Evolutionary conservation across 1,140 invertebrate species (phyloP), one percentile per base, ranked within the genome.

Genomic region (Conus betulinus): DNA sequence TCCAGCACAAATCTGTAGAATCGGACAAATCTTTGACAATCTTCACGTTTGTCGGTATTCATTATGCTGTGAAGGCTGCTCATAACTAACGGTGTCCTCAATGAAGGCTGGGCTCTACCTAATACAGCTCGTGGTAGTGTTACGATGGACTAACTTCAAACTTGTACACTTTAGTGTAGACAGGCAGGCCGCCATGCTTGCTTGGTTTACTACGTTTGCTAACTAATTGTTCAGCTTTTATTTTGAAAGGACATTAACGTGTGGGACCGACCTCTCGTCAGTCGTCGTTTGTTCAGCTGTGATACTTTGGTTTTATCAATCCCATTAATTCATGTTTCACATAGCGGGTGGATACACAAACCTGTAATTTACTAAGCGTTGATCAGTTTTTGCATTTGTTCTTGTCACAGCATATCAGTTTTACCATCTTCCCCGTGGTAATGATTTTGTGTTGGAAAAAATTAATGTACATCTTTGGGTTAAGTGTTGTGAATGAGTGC

Each of bases 281-380:
- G 81, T 83, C 27, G 79, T 60, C 5, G 13, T 67, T 63, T 51
- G 53, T 82, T 60, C 17, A 88, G 71, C 78, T 88, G 81, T 81
- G 81, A 83, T 88, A 88, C 71, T 87, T 57, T 15, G 85, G 78
- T 87, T 86, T 87, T 85, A 85, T 67, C 51, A 84, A 63, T 25
- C 82, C 57, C 82, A n/a, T 84, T 55, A n/a, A 55, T 39, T 84
- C 57, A 4, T 23, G 51, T 53, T 81, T 81, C 67, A 71, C 11
- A 20, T 23, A 71, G 67, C 67, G 17, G 67, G 67, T 71, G 67
- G 8, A 71, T 17, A 71, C 23, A 60, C 8, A 15, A 71, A 20
- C 67, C 67, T 71, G 67, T n/a, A 71, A 20, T 71, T 71, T 71
- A 71, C 67, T 71, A 71, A 71, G 20, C 7, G 13, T 20, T 71